Evolutionary conservation across 2,888 invertebrate species (phyloP), one percentile per base, ranked within the genome.

Genomic region (Phortica okadai): DNA sequence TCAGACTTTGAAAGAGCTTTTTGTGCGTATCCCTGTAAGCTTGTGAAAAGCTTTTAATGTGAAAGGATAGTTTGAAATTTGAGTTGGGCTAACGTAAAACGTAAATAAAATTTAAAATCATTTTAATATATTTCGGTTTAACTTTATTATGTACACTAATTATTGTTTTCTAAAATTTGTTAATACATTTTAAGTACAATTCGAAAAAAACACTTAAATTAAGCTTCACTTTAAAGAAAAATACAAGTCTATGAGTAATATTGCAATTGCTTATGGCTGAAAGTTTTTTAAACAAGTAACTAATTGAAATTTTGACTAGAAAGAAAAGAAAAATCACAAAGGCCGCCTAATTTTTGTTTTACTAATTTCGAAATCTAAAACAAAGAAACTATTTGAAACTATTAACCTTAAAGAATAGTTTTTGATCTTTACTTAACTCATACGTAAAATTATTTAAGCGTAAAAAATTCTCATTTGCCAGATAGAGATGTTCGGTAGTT

Each of bases 251-350:
- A 66, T 1, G 58, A 66, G 16, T 58, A 58, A 59, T 42, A 74
- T 58, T 72, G 66, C 66, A 66, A 16, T 42, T 66, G 66, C 41
- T 66, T 66, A n/a, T 66, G 66, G 66, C 66, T 42, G 10, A 42
- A 59, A 41, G 58, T 16, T 25, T 7, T 45, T 10, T 33, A 72
- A 66, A 67, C 25, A 74, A 76, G 58, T 58, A 58, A n/a, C n/a
- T n/a, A n/a, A 50, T 11, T 75, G 16, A 42, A 82, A 81, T 85
- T 85, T 85, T 80, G 84, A 84, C 85, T 85, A 85, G 84, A 85
- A 81, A 77, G n/a, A 80, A 84, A 79, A 76, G 79, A 85, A 56
- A 75, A 77, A 85, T 86, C 85, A 86, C 82, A 83, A 83, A 85
- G 80, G 83, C 83, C 80, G 79, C 81, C 7, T 56, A 82, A 76